Percentiles rank a stretch among this genome's conserved stretches.
phyloP scores from a whole-genome alignment of 2,888 invertebrate species.

The Agriopis aurantiaria region DNA sequence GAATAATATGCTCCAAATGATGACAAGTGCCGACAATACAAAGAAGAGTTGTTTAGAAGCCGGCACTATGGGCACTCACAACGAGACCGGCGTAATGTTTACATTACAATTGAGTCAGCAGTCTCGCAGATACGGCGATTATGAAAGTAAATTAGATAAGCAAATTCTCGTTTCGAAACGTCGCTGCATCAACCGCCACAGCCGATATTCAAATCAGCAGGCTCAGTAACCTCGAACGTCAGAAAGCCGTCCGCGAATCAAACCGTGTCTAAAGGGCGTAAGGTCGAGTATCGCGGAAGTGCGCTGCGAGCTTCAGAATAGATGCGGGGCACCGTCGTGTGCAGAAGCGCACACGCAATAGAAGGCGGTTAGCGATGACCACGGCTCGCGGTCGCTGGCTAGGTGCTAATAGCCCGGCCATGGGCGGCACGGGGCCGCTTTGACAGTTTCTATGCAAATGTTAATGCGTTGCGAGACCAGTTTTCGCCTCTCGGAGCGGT shows the following conservation, averaged over 20 bases:
- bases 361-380: conserved; percentile 54
- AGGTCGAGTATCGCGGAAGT: conserved; percentile 51
- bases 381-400: conserved; percentile 44
- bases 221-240: conserved; percentile 34
- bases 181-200: conserved; percentile 53
- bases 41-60: conserved; percentile 39
- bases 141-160: conserved; percentile 55
- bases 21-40: conserved; percentile 43
- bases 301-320: conserved; percentile 43
- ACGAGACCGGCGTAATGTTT: conserved; percentile 41
- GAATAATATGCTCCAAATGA: conserved; percentile 43
- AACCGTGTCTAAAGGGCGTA: conserved; percentile 47
- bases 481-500: conserved; percentile 76
- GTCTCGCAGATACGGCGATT: conserved; percentile 46
- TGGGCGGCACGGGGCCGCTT: conserved; percentile 72
- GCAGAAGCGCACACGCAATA: conserved; percentile 61
- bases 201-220: conserved; percentile 54
- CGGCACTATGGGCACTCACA: conserved; percentile 10
- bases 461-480: conserved; percentile 82
- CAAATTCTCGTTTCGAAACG: conserved; percentile 49
- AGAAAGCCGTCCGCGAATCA: conserved; percentile 28
- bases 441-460: conserved; percentile 87
- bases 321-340: conserved; percentile 50
- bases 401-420: conserved; percentile 77
- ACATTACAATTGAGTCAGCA: conserved; percentile 45